Conservation (phyloP, 2,888 invertebrate genomes). For the Beris chalybata region DNA sequence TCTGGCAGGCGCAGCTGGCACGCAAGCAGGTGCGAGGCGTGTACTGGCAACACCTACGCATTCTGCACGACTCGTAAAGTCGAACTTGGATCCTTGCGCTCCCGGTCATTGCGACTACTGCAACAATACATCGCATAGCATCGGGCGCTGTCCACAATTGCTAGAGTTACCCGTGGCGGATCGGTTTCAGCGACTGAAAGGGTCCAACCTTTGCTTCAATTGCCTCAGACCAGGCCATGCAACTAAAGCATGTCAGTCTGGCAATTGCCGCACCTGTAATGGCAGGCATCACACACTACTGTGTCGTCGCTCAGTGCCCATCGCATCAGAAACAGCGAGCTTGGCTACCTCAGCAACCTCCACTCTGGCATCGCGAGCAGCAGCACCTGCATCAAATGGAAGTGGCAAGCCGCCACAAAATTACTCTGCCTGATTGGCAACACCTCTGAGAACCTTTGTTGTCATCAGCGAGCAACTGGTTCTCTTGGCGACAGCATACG, state of each 20-base stretch:
- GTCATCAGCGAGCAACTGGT: neutral
- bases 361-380: neutral
- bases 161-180: slow-evolving; percentile 27
- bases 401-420: neutral
- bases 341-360: neutral
- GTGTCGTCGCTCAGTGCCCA: too few relatives aligned
- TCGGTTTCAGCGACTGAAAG: slow-evolving; percentile 21
- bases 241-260: slow-evolving; percentile 26
- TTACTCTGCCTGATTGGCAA: neutral
- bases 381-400: neutral
- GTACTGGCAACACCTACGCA: neutral
- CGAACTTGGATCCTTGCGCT: neutral
- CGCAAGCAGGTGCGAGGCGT: neutral
- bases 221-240: slow-evolving; percentile 29
- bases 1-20: neutral
- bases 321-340: too few relatives aligned
- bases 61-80: neutral
- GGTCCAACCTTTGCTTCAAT: slow-evolving; percentile 32
- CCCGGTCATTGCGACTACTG: neutral
- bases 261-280: slow-evolving; percentile 26
- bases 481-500: neutral
- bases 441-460: neutral
- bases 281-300: slow-evolving; percentile 9
- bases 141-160: slow-evolving; percentile 21
- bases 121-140: slow-evolving; percentile 15